Evolutionary conservation across 2,888 invertebrate species (phyloP).

Genomic region (Isoperla grammatica): DNA sequence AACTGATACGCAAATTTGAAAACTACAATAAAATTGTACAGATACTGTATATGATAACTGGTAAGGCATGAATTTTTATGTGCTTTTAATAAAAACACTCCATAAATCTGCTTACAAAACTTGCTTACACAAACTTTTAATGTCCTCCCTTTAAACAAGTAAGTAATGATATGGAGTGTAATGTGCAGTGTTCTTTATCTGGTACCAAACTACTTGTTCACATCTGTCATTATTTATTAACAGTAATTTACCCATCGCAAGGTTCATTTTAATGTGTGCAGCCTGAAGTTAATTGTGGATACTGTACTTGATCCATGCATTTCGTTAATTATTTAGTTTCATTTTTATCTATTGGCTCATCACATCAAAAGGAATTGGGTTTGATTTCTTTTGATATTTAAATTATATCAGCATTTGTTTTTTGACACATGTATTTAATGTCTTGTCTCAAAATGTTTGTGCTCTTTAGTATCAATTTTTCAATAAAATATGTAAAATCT

Average conservation of each 20-base stretch:
- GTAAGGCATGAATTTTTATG: constrained; percentile 1
- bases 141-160: not conserved
- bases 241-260: not conserved
- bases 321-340: not conserved
- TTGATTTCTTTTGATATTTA: constrained; percentile 1
- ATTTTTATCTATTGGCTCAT: not conserved
- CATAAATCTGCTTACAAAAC: not conserved
- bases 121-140: not conserved
- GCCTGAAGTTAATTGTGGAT: not conserved
- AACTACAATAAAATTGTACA: too few species aligned
- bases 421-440: too few species aligned
- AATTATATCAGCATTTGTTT: not conserved
- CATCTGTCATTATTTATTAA: constrained; percentile 10
- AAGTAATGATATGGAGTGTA: not conserved
- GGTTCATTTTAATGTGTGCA: not conserved
- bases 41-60: not conserved
- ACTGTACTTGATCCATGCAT: constrained; percentile 2
- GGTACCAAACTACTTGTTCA: not conserved
- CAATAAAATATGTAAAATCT: constrained; percentile 30
- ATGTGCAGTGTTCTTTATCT: constrained; percentile 1
- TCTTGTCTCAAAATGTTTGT: constrained; percentile 17
- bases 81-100: too few species aligned
- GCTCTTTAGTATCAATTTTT: constrained; percentile 28
- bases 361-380: too few species aligned
- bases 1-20: too few species aligned